These are phyloP conservation scores for Chamaetylas fuelleborni DNA, from an alignment of 2,113 vertebrate genomes.

Conservation along the genomic window DNA sequence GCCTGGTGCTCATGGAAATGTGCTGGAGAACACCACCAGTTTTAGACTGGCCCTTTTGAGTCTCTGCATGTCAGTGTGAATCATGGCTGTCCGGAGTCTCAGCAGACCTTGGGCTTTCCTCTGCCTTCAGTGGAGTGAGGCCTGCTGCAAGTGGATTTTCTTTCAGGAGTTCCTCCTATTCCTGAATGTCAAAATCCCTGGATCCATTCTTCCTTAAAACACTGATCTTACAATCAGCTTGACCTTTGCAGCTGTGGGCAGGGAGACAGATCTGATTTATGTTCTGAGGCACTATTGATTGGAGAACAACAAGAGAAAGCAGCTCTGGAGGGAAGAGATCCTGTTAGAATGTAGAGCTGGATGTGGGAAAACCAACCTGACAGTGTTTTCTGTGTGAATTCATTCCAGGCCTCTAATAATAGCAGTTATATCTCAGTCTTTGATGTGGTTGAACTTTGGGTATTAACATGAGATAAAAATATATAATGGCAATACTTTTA, in stretches of 20 bases:
- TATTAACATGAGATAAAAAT: neutral
- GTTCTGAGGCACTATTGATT: neutral
- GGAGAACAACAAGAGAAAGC: neutral
- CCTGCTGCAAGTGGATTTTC: neutral
- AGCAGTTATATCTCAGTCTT: neutral
- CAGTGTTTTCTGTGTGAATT: neutral
- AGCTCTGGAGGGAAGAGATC: neutral
- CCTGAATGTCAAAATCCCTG: neutral
- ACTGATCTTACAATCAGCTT: neutral
- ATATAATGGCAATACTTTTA: neutral
- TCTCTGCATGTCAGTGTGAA: rapidly evolving
- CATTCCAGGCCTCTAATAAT: neutral
- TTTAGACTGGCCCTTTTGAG: neutral
- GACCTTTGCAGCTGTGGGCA: neutral
- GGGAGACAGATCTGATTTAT: neutral
- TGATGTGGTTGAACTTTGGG: neutral
- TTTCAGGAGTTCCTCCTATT: neutral
- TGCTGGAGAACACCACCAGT: rapidly evolving
- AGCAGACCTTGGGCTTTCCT: rapidly evolving
- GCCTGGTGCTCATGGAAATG: rapidly evolving
- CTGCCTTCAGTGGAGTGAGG: neutral
- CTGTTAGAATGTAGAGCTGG: neutral
- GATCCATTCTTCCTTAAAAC: neutral
- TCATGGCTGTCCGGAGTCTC: rapidly evolving
- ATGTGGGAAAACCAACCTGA: neutral